Conservation (phyloP, 2,797 vertebrate genomes). For the Lagodon rhomboides region DNA sequence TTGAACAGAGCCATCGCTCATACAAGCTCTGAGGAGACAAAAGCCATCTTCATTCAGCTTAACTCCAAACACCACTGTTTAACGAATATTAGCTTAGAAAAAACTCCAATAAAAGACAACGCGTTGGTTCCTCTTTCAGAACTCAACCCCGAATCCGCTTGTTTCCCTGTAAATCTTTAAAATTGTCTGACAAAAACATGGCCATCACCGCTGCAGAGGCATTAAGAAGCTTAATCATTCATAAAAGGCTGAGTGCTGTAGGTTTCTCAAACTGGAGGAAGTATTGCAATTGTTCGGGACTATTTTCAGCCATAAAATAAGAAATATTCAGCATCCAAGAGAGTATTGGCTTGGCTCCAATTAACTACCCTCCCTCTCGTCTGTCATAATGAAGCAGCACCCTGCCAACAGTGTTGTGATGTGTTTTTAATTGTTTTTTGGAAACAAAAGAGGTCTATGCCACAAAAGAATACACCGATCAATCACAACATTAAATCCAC, state of each 20-base stretch:
- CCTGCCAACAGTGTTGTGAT: not conserved
- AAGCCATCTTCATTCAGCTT: conserved; percentile 18
- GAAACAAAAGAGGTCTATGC: not conserved
- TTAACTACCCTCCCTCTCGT: not conserved
- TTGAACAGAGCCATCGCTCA: conserved; percentile 19
- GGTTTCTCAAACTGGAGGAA: not conserved
- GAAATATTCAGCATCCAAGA: not conserved
- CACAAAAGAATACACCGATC: not conserved
- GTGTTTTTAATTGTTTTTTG: not conserved
- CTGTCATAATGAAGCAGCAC: not conserved
- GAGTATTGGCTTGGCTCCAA: not conserved
- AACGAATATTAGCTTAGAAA: conserved; percentile 12
- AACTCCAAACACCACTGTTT: conserved; percentile 10
- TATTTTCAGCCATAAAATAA: not conserved
- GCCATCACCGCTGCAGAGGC: too few relatives aligned
- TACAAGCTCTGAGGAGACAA: conserved; percentile 26
- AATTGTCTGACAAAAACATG: not conserved
- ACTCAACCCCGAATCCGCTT: not conserved
- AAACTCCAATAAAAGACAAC: not conserved
- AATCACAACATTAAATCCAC: too few relatives aligned
- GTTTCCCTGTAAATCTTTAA: not conserved
- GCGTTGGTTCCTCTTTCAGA: not conserved
- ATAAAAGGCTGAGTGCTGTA: not conserved
- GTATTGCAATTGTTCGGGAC: too few relatives aligned
- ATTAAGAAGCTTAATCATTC: not conserved